A percentile compares a stretch with the other conserved stretches of the same genome.
Evolutionary conservation across 1,140 invertebrate species (phyloP).

Genomic region (Panagrolaimus sp.): DNA sequence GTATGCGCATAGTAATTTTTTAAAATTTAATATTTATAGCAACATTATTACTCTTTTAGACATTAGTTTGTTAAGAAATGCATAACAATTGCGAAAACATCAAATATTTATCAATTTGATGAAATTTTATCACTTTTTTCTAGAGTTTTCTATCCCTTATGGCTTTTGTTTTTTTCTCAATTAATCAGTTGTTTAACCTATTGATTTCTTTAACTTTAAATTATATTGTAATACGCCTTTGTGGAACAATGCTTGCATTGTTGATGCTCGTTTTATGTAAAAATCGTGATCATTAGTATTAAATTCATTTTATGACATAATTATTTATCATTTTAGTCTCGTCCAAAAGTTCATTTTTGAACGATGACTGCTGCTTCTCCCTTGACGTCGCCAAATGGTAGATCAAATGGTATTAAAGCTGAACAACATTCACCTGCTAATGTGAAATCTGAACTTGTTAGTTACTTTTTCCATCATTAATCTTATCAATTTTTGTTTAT

Average conservation of each 20-base stretch:
- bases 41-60: background rate
- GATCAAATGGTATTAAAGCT: slow-evolving; percentile 11
- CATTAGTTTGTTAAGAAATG: background rate
- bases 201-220: no score
- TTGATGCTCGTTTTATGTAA: no score
- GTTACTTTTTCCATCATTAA: slow-evolving; percentile 11
- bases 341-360: background rate
- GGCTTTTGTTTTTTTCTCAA: no score
- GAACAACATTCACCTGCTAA: slow-evolving; percentile 3
- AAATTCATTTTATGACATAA: no score
- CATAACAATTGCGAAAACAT: background rate
- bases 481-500: background rate
- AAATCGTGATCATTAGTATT: no score
- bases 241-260: no score
- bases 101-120: background rate
- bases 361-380: background rate
- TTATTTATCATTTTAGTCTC: no score
- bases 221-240: no score
- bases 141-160: background rate
- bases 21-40: background rate
- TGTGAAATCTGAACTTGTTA: slow-evolving; percentile 5
- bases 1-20: background rate
- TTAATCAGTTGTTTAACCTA: no score
- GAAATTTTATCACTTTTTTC: background rate
- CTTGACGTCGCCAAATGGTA: slow-evolving; percentile 1